These are phyloP conservation scores for Tetrax tetrax DNA, from an alignment of 2,113 vertebrate genomes.

Conservation along the genomic window DNA sequence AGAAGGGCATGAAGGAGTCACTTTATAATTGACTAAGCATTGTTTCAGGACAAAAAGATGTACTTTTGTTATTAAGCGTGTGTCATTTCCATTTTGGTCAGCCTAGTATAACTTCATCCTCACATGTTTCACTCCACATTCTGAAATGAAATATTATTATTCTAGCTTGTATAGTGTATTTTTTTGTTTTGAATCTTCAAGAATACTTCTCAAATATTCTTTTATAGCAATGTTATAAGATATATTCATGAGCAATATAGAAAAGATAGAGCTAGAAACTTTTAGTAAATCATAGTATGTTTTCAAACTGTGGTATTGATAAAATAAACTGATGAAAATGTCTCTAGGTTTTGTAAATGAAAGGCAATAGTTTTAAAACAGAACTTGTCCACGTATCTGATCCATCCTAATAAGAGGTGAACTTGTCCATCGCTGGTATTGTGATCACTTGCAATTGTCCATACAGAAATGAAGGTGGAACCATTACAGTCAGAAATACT, in stretches of 20 bases:
- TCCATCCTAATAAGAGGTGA: background rate
- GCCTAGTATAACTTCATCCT: background rate
- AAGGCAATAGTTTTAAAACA: background rate
- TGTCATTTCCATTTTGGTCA: background rate
- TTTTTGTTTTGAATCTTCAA: background rate
- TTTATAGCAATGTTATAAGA: background rate
- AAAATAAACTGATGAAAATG: background rate
- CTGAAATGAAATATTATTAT: background rate
- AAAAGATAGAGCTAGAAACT: background rate
- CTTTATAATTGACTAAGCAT: background rate
- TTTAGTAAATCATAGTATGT: background rate
- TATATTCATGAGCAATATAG: background rate
- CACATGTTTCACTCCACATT: background rate
- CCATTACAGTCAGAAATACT: background rate
- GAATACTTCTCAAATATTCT: background rate
- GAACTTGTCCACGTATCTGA: background rate
- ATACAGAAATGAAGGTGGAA: accelerated
- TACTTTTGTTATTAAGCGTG: background rate
- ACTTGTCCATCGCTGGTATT: background rate
- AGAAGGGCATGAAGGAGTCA: background rate
- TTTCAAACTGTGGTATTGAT: background rate
- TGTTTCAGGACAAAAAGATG: background rate
- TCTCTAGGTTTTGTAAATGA: background rate
- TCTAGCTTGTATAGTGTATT: background rate
- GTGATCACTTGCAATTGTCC: background rate